These are phyloP conservation scores for Butastur rufipennis DNA, from an alignment of 2,113 vertebrate genomes.

Conservation along the genomic window DNA sequence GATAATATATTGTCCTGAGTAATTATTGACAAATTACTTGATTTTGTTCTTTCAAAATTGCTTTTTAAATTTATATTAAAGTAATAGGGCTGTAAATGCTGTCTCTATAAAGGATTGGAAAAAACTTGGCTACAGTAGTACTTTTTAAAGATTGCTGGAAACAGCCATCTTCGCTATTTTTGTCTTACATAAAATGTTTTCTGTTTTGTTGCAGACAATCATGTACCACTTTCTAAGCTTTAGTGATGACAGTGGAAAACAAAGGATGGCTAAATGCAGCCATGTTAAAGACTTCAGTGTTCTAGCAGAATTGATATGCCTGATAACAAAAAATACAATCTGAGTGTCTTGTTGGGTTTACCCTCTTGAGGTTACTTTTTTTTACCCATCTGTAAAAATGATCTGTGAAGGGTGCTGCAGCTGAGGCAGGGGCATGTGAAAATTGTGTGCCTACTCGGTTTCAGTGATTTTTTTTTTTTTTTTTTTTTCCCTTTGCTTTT, in stretches of 20 bases:
- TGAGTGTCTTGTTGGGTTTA: neutral
- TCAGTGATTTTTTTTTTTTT: no score
- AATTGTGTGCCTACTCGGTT: neutral
- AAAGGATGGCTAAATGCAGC: neutral
- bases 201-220: neutral
- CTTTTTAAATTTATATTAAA: neutral
- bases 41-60: neutral
- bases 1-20: neutral
- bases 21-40: neutral
- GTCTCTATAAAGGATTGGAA: neutral
- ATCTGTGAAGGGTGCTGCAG: neutral
- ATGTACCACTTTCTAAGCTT: neutral
- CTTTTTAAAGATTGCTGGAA: neutral
- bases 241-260: neutral
- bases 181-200: neutral
- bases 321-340: neutral
- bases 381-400: neutral
- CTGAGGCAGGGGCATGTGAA: neutral
- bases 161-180: neutral
- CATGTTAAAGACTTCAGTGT: slow-evolving; percentile 6
- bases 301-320: neutral
- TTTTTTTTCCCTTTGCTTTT: neutral
- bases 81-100: neutral
- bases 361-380: neutral
- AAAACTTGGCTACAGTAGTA: neutral